Conservation (phyloP, 2,113 vertebrate genomes). For the Tricholaema leucomelas region DNA sequence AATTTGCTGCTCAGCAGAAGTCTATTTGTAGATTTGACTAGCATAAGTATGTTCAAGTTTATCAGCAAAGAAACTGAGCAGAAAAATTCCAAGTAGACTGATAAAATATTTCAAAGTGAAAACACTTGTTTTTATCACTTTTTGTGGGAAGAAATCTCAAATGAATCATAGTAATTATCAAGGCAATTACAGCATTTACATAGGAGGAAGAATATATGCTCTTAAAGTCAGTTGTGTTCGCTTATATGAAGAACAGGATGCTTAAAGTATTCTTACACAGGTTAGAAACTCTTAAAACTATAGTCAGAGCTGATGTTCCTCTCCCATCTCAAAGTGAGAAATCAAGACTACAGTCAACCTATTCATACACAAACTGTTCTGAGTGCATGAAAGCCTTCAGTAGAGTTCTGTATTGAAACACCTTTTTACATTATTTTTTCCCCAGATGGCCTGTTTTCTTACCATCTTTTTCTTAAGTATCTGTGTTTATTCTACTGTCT, state of each 20-base stretch:
- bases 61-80: neutral
- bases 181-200: neutral
- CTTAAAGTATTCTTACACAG: neutral
- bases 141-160: neutral
- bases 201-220: neutral
- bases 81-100: neutral
- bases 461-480: constrained; percentile 92
- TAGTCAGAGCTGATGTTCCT: neutral
- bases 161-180: neutral
- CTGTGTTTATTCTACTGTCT: constrained; percentile 94
- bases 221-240: neutral
- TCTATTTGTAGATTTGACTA: neutral
- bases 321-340: neutral
- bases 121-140: neutral
- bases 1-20: neutral
- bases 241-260: neutral
- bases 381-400: neutral
- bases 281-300: neutral
- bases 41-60: neutral
- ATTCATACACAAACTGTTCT: neutral
- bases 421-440: neutral
- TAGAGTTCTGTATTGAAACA: neutral
- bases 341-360: neutral
- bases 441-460: constrained; percentile 90
- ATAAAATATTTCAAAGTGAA: neutral